phyloP scores from a whole-genome alignment of 2,113 vertebrate species.

The Acanthisitta chloris region DNA sequence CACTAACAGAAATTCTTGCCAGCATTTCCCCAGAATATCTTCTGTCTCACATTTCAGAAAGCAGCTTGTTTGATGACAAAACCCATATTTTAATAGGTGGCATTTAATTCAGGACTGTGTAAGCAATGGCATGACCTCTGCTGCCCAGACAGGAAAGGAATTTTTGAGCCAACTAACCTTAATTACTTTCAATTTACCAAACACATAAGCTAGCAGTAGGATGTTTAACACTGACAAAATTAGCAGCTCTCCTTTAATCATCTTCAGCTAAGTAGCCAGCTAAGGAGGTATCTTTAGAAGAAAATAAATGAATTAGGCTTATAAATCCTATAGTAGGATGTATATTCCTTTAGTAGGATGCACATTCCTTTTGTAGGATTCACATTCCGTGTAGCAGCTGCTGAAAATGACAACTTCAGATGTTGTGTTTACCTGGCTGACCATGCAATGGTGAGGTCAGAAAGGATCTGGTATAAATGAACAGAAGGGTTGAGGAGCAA shows the following conservation, averaged over 20 bases:
- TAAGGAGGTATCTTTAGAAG: neutral
- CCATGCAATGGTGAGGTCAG: neutral
- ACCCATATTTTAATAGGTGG: neutral
- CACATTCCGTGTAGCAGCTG: neutral
- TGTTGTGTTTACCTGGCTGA: neutral
- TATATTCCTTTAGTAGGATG: neutral
- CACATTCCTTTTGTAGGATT: neutral
- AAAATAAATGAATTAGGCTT: neutral
- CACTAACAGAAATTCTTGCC: neutral
- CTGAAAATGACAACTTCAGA: neutral
- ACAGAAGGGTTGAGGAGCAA: rapidly evolving
- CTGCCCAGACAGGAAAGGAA: neutral
- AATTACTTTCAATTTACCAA: conserved; percentile 7
- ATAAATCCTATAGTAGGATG: neutral
- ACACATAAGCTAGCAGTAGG: neutral
- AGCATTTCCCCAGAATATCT: neutral
- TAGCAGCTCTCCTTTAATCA: neutral
- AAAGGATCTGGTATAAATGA: neutral
- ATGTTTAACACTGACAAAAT: neutral
- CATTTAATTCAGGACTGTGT: neutral
- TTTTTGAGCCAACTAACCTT: neutral
- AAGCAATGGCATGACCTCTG: neutral
- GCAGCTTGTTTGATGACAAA: neutral
- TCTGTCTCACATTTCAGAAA: neutral
- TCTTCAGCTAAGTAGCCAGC: neutral